A percentile compares a stretch with the other conserved stretches of the same genome.
These are phyloP conservation scores for Bombycilla garrulus DNA, from an alignment of 2,113 vertebrate species.

Conservation along the genomic window DNA sequence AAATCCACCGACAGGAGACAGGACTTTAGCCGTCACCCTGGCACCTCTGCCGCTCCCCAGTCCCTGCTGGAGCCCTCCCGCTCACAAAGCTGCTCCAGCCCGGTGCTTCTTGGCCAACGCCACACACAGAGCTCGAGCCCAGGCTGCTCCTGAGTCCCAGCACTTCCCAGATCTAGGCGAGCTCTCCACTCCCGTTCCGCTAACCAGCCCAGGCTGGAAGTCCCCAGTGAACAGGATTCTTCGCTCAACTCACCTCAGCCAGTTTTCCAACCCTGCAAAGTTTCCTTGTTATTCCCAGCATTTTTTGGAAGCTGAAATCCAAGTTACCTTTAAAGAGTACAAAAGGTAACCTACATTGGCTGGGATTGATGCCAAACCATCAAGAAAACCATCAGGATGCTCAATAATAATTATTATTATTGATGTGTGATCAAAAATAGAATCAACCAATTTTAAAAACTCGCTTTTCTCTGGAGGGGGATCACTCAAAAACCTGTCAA, in stretches of 20 bases:
- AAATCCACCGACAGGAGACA: too few relatives aligned
- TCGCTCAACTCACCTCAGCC: not conserved
- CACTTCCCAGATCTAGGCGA: rapidly evolving
- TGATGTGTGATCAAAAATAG: not conserved
- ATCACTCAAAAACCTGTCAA: not conserved
- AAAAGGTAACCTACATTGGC: not conserved
- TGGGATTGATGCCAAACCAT: not conserved
- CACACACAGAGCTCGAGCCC: not conserved
- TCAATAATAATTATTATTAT: too few relatives aligned
- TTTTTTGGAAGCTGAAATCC: not conserved
- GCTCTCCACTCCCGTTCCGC: not conserved
- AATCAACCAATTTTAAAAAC: not conserved
- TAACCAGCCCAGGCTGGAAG: not conserved
- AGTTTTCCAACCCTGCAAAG: not conserved
- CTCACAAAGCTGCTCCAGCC: not conserved
- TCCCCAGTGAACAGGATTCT: not conserved
- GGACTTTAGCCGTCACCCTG: not conserved
- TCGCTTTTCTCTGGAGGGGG: rapidly evolving
- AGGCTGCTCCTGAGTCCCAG: rapidly evolving
- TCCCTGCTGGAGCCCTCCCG: rapidly evolving
- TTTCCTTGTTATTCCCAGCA: not conserved
- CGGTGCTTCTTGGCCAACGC: rapidly evolving
- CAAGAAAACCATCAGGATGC: not conserved
- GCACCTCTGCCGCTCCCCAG: rapidly evolving
- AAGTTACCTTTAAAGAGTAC: not conserved